Evolutionary conservation across 1,140 invertebrate species (phyloP).

Genomic region (Nasonia vitripennis): DNA sequence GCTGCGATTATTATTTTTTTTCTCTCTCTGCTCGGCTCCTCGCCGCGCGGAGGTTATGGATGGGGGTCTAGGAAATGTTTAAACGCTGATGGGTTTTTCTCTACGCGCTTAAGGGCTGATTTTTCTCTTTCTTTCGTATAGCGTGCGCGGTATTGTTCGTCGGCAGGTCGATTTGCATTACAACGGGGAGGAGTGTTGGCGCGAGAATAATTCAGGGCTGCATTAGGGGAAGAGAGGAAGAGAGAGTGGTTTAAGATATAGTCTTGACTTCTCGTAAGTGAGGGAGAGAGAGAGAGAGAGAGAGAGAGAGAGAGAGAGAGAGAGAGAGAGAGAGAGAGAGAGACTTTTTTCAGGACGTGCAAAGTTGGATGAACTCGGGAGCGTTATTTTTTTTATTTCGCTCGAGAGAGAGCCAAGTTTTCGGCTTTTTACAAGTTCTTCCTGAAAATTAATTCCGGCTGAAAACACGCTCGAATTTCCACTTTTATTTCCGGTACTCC

Average conservation of each 20-base stretch:
- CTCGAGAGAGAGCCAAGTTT: neutral
- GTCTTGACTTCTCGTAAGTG: neutral
- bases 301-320: neutral
- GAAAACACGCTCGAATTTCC: neutral
- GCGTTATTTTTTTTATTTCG: neutral
- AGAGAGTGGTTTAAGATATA: neutral
- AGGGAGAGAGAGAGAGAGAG: neutral
- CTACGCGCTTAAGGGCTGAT: neutral
- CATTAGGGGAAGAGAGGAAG: neutral
- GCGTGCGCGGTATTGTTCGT: neutral
- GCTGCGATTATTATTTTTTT: neutral
- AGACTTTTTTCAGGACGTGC: neutral
- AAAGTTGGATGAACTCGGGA: neutral
- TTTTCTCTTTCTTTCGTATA: slow-evolving; percentile 55
- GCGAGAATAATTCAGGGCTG: neutral
- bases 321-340: neutral
- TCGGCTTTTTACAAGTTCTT: neutral
- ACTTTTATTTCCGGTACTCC: neutral
- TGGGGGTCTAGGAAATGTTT: slow-evolving; percentile 7
- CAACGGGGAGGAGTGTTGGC: slow-evolving; percentile 3
- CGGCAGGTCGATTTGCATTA: slow-evolving; percentile 52
- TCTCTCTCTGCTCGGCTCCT: neutral
- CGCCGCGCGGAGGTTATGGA: neutral
- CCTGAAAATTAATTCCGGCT: neutral
- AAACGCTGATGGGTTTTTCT: neutral